These are phyloP conservation scores for Caenorhabditis becei DNA, from an alignment of 2,888 invertebrate species.

Conservation along the genomic window DNA sequence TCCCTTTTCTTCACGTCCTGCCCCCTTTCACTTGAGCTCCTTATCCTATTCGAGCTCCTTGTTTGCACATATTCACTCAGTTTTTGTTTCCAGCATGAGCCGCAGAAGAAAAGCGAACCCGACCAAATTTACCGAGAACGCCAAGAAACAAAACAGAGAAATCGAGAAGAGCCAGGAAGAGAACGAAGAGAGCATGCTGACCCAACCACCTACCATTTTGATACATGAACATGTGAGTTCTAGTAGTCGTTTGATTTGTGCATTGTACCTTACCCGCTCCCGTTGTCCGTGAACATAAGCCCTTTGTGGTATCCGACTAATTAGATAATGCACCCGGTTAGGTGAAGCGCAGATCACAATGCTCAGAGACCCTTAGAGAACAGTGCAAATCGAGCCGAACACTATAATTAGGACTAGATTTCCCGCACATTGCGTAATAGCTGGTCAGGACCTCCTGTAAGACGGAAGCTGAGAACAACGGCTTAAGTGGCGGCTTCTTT, in stretches of 20 bases:
- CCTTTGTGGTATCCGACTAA: slow-evolving; percentile 17
- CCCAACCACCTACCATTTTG: slow-evolving; percentile 19
- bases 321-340: slow-evolving; percentile 29
- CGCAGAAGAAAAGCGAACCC: slow-evolving; percentile 78
- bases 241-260: not conserved
- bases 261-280: not conserved
- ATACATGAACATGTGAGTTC: slow-evolving; percentile 50
- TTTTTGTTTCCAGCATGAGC: slow-evolving; percentile 76
- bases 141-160: slow-evolving; percentile 25
- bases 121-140: slow-evolving; percentile 65
- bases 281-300: not conserved
- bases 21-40: slow-evolving; percentile 9
- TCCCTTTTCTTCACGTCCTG: slow-evolving; percentile 28
- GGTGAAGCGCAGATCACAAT: not conserved
- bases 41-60: no score
- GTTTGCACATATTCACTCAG: slow-evolving; percentile 10
- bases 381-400: slow-evolving; percentile 8
- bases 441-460: not conserved
- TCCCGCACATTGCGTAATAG: slow-evolving; percentile 57
- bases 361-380: not conserved
- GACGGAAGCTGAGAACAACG: not conserved
- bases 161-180: slow-evolving; percentile 51
- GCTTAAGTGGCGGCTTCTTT: not conserved
- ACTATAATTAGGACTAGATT: slow-evolving; percentile 48
- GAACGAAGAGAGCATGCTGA: slow-evolving; percentile 39